Base-by-base conservation (phyloP, 2,113 vertebrate species). In the Zosterops borbonicus region DNA sequence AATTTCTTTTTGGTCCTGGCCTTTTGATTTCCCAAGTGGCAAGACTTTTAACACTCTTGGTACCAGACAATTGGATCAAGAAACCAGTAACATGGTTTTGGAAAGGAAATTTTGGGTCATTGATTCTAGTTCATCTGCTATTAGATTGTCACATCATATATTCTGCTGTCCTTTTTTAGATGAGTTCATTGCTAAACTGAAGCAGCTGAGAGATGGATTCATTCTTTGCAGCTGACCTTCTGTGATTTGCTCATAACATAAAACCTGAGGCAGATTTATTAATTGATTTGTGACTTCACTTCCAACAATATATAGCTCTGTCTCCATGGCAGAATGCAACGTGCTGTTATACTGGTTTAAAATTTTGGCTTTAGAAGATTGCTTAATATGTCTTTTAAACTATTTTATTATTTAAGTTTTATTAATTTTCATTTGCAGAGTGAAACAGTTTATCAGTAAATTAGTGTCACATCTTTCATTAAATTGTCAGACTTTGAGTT, bases 381-480 rank as follows among this genome's bases (percentile, higher is more conserved):
- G 42, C 4, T 77, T 64, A 85, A 37, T 85, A 53, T 20, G 21
- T 74, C 42, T 92, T 94, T 68, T 69, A 27, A 73, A 71, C 65
- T 59, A 60, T 62, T 85, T 69, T 6, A 46, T 87, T 83, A 35
- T 52, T 69, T 82, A 89, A 87, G 21, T 77, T 42, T 37, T 75
- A 67, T 9, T 96, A 46, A 85, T 90, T 82, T 79, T 58, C 10
- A 77, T 92, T 91, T 95, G 58, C 70, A 74, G 92, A 77, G 68
- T 83, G 90, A 67, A 75, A 47, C 16, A 46, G 8, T 59, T 82
- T 28, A 37, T 68, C 29, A 75, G 73, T 74, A 92, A 64, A 65
- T 83, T 62, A 67, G 29, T 68, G 37, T 85, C 44, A 85, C 25
- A 21, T 79, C 44, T 94, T 80, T 68, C 46, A 90, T 37, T 70